phyloP scores from a whole-genome alignment of 2,797 vertebrate genomes.

The Lacerta agilis region DNA sequence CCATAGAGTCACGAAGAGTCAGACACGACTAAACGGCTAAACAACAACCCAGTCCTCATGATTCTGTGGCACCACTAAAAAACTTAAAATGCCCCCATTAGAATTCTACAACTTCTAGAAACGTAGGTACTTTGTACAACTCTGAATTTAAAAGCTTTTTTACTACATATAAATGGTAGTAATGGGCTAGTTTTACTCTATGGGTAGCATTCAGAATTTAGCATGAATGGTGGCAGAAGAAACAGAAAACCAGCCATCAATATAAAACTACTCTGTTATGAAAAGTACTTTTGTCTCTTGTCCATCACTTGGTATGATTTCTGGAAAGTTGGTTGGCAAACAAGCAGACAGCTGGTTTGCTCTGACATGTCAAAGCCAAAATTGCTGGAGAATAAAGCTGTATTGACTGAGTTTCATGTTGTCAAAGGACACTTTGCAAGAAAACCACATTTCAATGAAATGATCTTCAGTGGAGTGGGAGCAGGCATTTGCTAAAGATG shows the following conservation, averaged over 20 bases:
- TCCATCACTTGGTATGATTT: conserved; percentile 54
- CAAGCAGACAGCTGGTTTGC: conserved; percentile 53
- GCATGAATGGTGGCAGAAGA: conserved; percentile 40
- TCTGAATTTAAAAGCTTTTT: not conserved
- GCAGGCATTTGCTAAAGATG: not conserved
- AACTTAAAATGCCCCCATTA: conserved; percentile 52
- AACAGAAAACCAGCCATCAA: conserved; percentile 48
- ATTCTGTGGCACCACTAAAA: conserved; percentile 54
- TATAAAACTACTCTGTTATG: conserved; percentile 50
- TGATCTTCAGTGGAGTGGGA: not conserved
- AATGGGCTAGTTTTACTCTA: conserved; percentile 24
- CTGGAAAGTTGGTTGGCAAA: conserved; percentile 62
- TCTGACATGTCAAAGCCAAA: conserved; percentile 51
- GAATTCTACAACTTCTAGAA: conserved; percentile 54
- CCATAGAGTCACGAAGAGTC: too few relatives aligned
- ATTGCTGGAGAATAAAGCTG: conserved; percentile 44
- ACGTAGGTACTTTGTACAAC: conserved; percentile 42
- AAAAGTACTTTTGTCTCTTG: conserved; percentile 51
- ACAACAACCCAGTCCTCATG: conserved; percentile 32
- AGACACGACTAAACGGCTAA: too few relatives aligned
- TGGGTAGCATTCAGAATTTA: conserved; percentile 54
- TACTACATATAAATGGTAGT: accelerated
- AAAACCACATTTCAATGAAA: not conserved
- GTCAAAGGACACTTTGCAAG: conserved; percentile 22
- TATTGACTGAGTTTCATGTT: conserved; percentile 41